A percentile compares a stretch with the other conserved stretches of the same genome.
Conservation (phyloP, 2,888 invertebrate species). For the Tetragonula carbonaria region DNA sequence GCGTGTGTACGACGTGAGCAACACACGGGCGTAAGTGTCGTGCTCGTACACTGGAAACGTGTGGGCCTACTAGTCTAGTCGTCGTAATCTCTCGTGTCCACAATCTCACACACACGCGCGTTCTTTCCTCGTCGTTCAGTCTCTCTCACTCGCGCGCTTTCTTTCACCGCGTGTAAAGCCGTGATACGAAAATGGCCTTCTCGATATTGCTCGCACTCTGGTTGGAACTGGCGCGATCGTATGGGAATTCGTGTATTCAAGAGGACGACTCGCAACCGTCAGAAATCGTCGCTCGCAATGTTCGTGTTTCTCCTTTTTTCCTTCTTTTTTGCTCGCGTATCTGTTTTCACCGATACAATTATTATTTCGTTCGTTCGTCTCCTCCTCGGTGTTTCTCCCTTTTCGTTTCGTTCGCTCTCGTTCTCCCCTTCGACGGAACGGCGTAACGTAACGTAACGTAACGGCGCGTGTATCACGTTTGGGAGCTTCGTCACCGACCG, state of each 20-base stretch:
- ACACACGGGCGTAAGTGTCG: conserved; percentile 43
- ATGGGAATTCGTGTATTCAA: conserved; percentile 47
- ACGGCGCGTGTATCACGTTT: conserved; percentile 68
- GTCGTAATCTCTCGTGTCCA: conserved; percentile 57
- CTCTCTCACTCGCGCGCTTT: conserved; percentile 55
- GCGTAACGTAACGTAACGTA: conserved; percentile 61
- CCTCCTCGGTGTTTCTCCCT: conserved; percentile 26
- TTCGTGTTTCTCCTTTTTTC: conserved; percentile 35
- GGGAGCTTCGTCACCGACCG: conserved; percentile 68
- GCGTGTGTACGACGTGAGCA: conserved; percentile 25
- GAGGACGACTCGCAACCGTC: conserved; percentile 49
- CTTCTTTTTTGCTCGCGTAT: conserved; percentile 19
- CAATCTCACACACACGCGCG: conserved; percentile 36
- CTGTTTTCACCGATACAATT: conserved; percentile 20
- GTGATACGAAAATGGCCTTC: conserved; percentile 60
- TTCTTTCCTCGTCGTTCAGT: conserved; percentile 39
- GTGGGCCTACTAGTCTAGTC: conserved; percentile 34
- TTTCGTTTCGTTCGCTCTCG: conserved; percentile 43
- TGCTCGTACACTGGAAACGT: conserved; percentile 56
- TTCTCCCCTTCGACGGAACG: conserved; percentile 50
- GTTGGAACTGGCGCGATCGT: conserved; percentile 35
- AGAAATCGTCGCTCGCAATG: conserved; percentile 50
- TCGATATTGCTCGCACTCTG: conserved; percentile 53
- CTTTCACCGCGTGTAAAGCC: conserved; percentile 51
- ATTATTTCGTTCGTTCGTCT: conserved; percentile 62